Conservation (phyloP, 2,888 invertebrate genomes). For the Thyatira batis region DNA sequence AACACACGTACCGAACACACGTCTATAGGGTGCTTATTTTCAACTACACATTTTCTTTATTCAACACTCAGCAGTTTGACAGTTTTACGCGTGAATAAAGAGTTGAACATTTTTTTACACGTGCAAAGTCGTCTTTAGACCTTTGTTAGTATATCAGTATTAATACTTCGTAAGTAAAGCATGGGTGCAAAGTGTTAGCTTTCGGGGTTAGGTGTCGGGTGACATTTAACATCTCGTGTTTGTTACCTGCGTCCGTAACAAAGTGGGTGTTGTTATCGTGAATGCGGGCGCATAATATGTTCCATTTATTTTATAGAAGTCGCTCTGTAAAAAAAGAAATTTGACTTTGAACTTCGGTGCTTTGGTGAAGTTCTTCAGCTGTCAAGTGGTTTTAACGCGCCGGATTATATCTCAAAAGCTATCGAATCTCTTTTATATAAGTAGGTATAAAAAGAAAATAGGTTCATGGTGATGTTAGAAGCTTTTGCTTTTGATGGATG, state of each 20-base stretch:
- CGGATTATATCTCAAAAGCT: neutral
- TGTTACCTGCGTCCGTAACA: slow-evolving; percentile 69
- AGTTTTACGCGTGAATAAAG: slow-evolving; percentile 3
- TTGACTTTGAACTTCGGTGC: slow-evolving; percentile 29
- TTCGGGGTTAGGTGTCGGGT: slow-evolving; percentile 36
- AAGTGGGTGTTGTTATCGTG: slow-evolving; percentile 63
- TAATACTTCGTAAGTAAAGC: slow-evolving; percentile 35
- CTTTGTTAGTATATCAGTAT: slow-evolving; percentile 47
- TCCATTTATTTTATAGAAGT: slow-evolving; percentile 81
- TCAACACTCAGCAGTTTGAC: slow-evolving; percentile 6
- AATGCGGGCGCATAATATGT: slow-evolving; percentile 69
- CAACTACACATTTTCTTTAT: slow-evolving; percentile 22
- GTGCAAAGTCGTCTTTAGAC: slow-evolving; percentile 75
- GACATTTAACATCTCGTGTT: slow-evolving; percentile 36
- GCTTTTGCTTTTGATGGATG: too few relatives aligned
- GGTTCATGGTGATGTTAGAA: too few relatives aligned
- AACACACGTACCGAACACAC: slow-evolving; percentile 12
- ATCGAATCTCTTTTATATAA: too few relatives aligned
- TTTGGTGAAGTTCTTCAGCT: slow-evolving; percentile 17
- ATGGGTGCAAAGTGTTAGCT: slow-evolving; percentile 41
- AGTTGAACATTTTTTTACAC: slow-evolving; percentile 21
- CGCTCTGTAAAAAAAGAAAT: slow-evolving; percentile 77
- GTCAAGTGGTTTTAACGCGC: slow-evolving; percentile 3
- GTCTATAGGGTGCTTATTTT: slow-evolving; percentile 9
- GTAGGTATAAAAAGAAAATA: too few relatives aligned